Evolutionary conservation across 2,113 vertebrate species (phyloP).

Genomic region (Psittacara wagleri): DNA sequence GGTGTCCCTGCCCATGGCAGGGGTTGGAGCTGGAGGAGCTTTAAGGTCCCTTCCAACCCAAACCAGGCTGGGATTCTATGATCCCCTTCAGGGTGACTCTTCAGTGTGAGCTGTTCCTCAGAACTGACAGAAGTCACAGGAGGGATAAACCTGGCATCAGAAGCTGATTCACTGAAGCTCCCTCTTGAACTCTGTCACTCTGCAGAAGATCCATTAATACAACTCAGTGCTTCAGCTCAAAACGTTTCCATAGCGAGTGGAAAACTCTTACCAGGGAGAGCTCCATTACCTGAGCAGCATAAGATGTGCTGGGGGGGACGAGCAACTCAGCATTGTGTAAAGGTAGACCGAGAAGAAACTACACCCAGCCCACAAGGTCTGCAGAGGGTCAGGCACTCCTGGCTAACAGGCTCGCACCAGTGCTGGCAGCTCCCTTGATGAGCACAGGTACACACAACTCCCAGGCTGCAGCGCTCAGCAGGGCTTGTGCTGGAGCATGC

Average conservation of each 20-base stretch:
- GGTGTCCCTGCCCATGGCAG: neutral
- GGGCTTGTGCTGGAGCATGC: neutral
- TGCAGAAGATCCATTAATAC: neutral
- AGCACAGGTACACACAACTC: neutral
- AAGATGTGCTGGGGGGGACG: neutral
- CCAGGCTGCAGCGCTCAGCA: neutral
- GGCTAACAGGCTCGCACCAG: rapidly evolving
- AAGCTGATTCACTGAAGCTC: neutral
- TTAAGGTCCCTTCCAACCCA: neutral
- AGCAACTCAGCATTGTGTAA: neutral
- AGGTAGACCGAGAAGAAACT: neutral
- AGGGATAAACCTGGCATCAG: neutral
- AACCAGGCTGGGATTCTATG: neutral
- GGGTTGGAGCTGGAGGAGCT: neutral
- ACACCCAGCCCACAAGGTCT: neutral
- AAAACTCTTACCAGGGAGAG: neutral
- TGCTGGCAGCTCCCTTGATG: neutral
- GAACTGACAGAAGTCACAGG: rapidly evolving
- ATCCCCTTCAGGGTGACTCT: rapidly evolving
- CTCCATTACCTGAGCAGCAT: neutral
- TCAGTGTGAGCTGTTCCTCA: neutral
- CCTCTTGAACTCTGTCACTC: neutral
- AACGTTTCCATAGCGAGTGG: neutral
- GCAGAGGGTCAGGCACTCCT: too few relatives aligned
- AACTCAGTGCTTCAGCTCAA: neutral